phyloP scores from a whole-genome alignment of 2,797 vertebrate genomes.

The Taeniopygia guttata region DNA sequence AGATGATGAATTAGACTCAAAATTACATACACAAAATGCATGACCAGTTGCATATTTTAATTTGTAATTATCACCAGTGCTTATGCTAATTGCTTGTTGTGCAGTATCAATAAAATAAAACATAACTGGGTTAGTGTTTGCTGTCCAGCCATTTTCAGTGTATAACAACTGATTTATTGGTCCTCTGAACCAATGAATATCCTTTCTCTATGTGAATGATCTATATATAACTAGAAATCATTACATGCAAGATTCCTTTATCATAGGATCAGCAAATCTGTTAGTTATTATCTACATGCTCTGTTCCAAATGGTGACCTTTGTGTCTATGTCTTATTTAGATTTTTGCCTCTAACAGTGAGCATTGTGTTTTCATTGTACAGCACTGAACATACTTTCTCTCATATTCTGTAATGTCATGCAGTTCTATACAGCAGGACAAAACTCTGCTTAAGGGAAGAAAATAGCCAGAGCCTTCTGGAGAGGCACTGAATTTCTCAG shows the following conservation, averaged over 20 bases:
- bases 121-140: not conserved
- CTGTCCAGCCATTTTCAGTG: not conserved
- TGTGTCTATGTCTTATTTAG: not conserved
- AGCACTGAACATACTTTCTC: not conserved
- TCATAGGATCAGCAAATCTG: not conserved
- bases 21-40: constrained; percentile 8
- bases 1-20: not conserved
- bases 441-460: not conserved
- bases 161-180: not conserved
- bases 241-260: not conserved
- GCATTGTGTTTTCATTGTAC: not conserved
- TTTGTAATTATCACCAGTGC: not conserved
- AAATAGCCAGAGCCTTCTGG: not conserved
- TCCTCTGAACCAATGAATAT: not conserved
- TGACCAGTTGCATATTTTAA: not conserved
- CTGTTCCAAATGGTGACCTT: not conserved
- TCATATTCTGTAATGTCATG: not conserved
- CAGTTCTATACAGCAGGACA: not conserved
- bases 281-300: not conserved
- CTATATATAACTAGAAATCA: not conserved
- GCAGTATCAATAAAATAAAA: not conserved
- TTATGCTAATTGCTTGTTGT: constrained; percentile 2
- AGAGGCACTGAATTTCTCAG: not conserved
- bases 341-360: not conserved
- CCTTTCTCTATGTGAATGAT: not conserved